Evolutionary conservation across 2,113 vertebrate species (phyloP).

Genomic region (Oreochromis tanganicae): DNA sequence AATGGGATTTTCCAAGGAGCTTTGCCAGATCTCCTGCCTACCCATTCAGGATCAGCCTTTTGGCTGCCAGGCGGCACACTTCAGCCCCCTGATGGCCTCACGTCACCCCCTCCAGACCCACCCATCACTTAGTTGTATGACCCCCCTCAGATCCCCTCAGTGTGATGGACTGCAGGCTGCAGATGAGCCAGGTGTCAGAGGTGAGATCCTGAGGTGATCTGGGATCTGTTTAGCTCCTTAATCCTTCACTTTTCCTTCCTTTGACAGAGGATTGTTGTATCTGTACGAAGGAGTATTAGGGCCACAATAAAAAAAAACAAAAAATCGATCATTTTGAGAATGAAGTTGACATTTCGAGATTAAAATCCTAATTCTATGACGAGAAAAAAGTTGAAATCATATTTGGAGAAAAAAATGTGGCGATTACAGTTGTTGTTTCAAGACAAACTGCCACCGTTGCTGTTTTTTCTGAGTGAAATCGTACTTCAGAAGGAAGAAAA

Average conservation of each 20-base stretch:
- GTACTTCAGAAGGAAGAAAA: not conserved
- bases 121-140: not conserved
- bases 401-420: not conserved
- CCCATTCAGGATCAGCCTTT: conserved; percentile 63
- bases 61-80: conserved; percentile 73
- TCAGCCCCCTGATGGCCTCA: conserved; percentile 35
- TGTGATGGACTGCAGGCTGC: not conserved
- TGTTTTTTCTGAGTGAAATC: not conserved
- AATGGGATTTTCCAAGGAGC: conserved; percentile 76
- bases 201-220: not conserved
- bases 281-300: not conserved
- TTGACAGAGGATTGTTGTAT: not conserved
- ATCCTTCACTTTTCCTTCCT: not conserved
- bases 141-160: not conserved
- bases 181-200: not conserved
- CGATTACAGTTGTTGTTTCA: not conserved
- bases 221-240: not conserved
- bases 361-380: not conserved
- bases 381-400: not conserved
- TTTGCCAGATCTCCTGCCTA: conserved; percentile 72
- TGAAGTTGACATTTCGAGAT: not conserved
- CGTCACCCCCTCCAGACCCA: not conserved
- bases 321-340: not conserved
- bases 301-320: not conserved
- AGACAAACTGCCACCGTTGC: not conserved